Base-by-base conservation (phyloP, 2,888 invertebrate species). In the Diarsia dahlii region DNA sequence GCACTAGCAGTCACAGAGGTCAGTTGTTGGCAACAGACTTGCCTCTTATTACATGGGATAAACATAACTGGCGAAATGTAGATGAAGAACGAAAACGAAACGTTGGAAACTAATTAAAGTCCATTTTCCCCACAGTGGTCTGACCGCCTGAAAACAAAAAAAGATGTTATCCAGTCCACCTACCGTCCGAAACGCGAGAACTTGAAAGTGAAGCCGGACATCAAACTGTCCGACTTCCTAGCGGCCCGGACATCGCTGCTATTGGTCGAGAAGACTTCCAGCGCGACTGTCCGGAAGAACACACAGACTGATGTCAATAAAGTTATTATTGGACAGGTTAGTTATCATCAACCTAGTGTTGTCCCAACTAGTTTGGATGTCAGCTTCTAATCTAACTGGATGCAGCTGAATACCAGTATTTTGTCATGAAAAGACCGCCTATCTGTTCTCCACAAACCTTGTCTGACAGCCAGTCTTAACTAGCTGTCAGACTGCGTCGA, bases 261-360 rank as follows among this genome's bases (percentile, higher is more conserved):
- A 1, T 97, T 98, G n/a, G 97, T 99, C 20, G 99, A 99, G 94
- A 99, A 99, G 94, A 99, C 99, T 0, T 99, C 99, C 83, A 98
- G 97, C 89, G 98, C 99, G 0, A 97, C 97, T 76, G 99, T 99
- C 0, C 97, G 99, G 77, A 98, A 98, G 93, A 98, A 98, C 90
- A 99, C 99, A 0, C 97, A 97, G 89, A 98, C 98, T 72, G 97
- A 98, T 73, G 97, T 99, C 50, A 99, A 99, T 90, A 98, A 98
- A 96, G 98, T 99, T 79, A 97, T 99, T 52, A 99, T 99, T 92
- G 99, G 99, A 79, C 96, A 96, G 94, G 98, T 98, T 34, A 23
- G 15, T 23, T 13, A 6, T 13, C 56, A 23, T 20, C 10, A 20
- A 3, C 52, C n/a, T 10, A n/a, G n/a, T 10, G 8, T 52, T 2